Percentiles rank a stretch among this genome's conserved stretches.
These are phyloP conservation scores for Drosophila azteca DNA, from an alignment of 1,140 invertebrate species.

Conservation along the genomic window DNA sequence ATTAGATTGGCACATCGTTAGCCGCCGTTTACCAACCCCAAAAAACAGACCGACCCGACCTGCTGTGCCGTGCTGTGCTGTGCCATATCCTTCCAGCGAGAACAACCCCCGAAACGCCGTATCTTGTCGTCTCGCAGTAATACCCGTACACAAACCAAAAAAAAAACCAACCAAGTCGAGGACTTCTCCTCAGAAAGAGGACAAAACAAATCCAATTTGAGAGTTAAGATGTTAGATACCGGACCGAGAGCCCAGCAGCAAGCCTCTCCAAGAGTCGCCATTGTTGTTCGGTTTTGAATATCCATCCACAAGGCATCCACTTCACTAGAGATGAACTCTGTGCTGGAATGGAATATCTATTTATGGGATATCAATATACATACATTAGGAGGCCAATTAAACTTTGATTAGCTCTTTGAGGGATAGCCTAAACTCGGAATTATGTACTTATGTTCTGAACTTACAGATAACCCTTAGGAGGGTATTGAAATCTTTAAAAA, in stretches of 20 bases:
- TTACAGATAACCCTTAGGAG: too few species aligned
- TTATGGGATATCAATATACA: constrained; percentile 28
- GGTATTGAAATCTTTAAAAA: too few species aligned
- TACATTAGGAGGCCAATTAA: constrained; percentile 2
- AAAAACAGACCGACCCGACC: constrained; percentile 20
- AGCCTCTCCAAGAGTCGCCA: constrained; percentile 35
- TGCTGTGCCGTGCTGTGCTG: not conserved
- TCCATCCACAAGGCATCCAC: constrained; percentile 20
- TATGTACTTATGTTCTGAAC: too few species aligned
- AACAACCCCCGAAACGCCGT: constrained; percentile 56
- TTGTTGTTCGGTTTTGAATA: constrained; percentile 39
- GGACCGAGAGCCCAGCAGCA: constrained; percentile 5
- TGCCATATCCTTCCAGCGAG: constrained; percentile 26
- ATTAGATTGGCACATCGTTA: constrained; percentile 73
- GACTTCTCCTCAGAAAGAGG: constrained; percentile 31
- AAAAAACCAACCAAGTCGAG: constrained; percentile 33
- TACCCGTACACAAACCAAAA: constrained; percentile 36
- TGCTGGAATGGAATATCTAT: not conserved
- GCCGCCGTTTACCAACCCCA: constrained; percentile 56
- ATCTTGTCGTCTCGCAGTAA: constrained; percentile 8
- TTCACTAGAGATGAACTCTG: constrained; percentile 18
- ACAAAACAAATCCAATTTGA: constrained; percentile 65
- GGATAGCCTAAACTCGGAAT: too few species aligned
- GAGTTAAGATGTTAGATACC: constrained; percentile 61
- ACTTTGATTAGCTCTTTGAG: too few species aligned